These are phyloP conservation scores for Sebastes minor DNA, from an alignment of 2,797 vertebrate species.

Conservation along the genomic window DNA sequence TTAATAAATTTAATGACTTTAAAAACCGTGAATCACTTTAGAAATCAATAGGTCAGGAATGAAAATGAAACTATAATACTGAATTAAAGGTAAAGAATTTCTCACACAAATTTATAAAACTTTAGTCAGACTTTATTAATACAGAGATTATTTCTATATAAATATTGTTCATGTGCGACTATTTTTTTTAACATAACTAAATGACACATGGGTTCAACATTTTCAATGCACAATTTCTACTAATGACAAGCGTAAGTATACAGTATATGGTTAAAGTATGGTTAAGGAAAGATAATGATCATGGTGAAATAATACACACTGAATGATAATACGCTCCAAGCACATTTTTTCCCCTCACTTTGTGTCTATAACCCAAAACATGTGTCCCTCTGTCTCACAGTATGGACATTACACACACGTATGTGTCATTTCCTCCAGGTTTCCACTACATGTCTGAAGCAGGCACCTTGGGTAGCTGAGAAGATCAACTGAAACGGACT, in stretches of 20 bases:
- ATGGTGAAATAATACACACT: not conserved
- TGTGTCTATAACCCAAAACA: not conserved
- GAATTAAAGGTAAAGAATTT: not conserved
- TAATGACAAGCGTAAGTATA: not conserved
- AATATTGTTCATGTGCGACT: not conserved
- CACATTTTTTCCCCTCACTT: not conserved
- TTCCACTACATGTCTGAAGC: not conserved
- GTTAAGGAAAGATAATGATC: not conserved
- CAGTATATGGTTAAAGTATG: not conserved
- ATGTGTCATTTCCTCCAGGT: not conserved
- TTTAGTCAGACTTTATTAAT: not conserved
- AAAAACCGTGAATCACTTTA: not conserved
- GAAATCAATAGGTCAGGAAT: not conserved
- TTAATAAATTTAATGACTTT: not conserved
- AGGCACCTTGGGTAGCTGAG: not conserved
- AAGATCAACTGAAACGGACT: not conserved
- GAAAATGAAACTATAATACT: not conserved
- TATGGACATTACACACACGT: not conserved
- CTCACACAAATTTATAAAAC: not conserved
- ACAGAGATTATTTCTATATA: not conserved
- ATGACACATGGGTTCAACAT: not conserved
- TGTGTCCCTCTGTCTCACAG: too few species aligned
- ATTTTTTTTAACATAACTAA: not conserved
- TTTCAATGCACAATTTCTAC: not conserved
- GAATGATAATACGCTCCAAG: not conserved